A percentile compares a stretch with the other conserved stretches of the same genome.
Evolutionary conservation across 2,797 vertebrate genomes (phyloP).

Genomic region (Pangasius krempfi): DNA sequence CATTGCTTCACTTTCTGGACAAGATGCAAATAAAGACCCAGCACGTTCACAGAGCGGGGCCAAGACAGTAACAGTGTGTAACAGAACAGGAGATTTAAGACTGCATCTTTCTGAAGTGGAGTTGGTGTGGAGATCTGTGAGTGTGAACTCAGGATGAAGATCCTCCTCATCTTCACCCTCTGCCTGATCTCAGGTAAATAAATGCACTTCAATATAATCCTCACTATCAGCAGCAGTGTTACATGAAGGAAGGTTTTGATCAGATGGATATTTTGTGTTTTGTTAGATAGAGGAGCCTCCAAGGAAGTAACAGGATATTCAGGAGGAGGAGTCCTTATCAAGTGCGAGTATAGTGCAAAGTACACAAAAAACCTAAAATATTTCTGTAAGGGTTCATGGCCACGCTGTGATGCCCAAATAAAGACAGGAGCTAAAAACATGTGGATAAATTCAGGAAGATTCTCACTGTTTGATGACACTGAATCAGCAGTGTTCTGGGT

Average conservation of each 20-base stretch:
- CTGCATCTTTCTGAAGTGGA: neutral
- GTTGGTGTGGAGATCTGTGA: neutral
- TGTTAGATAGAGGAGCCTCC: neutral
- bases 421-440: neutral
- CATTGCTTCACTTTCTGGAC: neutral
- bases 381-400: neutral
- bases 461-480: neutral
- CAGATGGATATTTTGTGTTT: neutral
- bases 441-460: neutral
- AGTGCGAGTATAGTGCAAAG: neutral
- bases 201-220: neutral
- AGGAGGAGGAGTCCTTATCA: neutral
- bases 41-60: neutral
- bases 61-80: neutral
- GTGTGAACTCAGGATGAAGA: neutral
- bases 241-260: constrained; percentile 9
- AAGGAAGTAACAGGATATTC: neutral
- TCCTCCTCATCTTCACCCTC: too few species aligned
- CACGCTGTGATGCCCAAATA: neutral
- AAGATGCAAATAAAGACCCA: neutral
- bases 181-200: neutral
- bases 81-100: neutral
- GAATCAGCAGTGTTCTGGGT: neutral
- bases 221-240: neutral
- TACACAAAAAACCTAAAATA: neutral